Conservation (phyloP, 53 echinoderm and acorn worm genomes). For the Patiria pectinifera region DNA sequence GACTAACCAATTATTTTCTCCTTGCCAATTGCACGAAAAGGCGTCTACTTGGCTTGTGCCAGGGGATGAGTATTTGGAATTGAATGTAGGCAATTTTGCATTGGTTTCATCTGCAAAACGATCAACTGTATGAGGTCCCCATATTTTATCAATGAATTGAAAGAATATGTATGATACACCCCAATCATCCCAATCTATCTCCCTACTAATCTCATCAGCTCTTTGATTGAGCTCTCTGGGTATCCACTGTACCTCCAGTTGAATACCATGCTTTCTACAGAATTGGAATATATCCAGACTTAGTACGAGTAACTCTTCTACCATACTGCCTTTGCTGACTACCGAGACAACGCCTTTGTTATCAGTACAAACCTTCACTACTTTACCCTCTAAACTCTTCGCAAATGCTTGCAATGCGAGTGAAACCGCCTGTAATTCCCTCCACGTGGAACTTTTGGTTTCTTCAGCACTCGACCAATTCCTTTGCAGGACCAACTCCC, state of each 20-base stretch:
- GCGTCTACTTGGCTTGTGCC: background rate
- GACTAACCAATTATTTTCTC: constrained; percentile 29
- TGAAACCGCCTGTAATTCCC: constrained; percentile 35
- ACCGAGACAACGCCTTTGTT: background rate
- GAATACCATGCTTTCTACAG: background rate
- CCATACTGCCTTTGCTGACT: constrained; percentile 13
- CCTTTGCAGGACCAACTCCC: background rate
- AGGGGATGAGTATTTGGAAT: constrained; percentile 11
- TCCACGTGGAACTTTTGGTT: constrained; percentile 59
- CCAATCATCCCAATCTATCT: constrained; percentile 41
- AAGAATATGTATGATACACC: constrained; percentile 19
- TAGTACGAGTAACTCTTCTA: constrained; percentile 8
- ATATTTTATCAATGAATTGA: constrained; percentile 39
- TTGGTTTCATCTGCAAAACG: constrained; percentile 52
- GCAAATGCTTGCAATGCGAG: constrained; percentile 23
- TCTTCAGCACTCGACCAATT: constrained; percentile 17
- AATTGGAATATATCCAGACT: background rate
- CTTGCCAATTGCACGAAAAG: constrained; percentile 23
- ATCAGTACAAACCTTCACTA: constrained; percentile 22
- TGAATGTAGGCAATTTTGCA: constrained; percentile 11
- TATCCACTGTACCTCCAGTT: constrained; percentile 24
- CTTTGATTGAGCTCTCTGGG: background rate
- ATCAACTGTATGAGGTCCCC: constrained; percentile 65
- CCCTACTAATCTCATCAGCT: constrained; percentile 19
- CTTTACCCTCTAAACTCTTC: background rate